Conservation (phyloP, 2,888 invertebrate genomes). For the Neria commutata region DNA sequence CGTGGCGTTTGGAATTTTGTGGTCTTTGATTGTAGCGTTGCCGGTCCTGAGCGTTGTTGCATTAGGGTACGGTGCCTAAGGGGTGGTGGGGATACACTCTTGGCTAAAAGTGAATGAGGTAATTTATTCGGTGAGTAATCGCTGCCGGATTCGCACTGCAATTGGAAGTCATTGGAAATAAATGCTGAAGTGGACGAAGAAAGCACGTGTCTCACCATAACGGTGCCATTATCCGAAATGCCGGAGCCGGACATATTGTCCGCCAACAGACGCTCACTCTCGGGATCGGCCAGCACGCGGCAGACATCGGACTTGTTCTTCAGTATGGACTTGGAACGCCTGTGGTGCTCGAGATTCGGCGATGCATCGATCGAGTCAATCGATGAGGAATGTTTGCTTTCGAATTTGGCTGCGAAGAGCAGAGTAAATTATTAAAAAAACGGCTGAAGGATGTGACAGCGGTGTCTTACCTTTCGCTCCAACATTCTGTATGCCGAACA, state of each 20-base stretch:
- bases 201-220: slow-evolving; percentile 55
- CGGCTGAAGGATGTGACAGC: neutral
- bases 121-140: slow-evolving; percentile 69
- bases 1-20: slow-evolving; percentile 62
- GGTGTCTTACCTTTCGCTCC: slow-evolving; percentile 56
- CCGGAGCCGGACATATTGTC: slow-evolving; percentile 69
- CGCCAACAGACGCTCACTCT: slow-evolving; percentile 76
- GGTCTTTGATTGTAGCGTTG: slow-evolving; percentile 58
- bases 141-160: slow-evolving; percentile 70
- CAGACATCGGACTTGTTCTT: slow-evolving; percentile 74
- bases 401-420: slow-evolving; percentile 63
- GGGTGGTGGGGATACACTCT: slow-evolving; percentile 63
- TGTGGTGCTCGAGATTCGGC: slow-evolving; percentile 70
- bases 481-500: slow-evolving; percentile 69
- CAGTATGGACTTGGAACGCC: slow-evolving; percentile 76
- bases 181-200: neutral
- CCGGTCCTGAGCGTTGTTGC: slow-evolving; percentile 62
- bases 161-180: neutral
- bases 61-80: slow-evolving; percentile 61
- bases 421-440: too few relatives aligned
- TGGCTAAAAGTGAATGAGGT: slow-evolving; percentile 62
- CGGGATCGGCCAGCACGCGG: slow-evolving; percentile 68
- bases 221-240: slow-evolving; percentile 65
- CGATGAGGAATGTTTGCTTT: slow-evolving; percentile 72
- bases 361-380: slow-evolving; percentile 74